Evolutionary conservation across 1,140 invertebrate genomes (phyloP).

Genomic region (silkworm (Bombyx mori)): DNA sequence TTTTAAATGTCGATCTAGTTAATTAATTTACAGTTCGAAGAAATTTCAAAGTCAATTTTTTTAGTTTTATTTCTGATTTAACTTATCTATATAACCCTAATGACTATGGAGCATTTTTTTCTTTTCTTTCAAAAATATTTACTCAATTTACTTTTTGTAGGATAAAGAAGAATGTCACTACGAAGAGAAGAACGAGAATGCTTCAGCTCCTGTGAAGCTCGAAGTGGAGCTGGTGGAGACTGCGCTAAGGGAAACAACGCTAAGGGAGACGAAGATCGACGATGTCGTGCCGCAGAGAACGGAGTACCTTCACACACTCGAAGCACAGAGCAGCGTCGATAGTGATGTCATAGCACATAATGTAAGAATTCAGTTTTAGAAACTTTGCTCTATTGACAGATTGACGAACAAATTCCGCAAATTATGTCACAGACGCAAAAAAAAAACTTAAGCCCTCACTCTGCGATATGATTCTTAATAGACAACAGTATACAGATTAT

Average conservation of each 20-base stretch:
- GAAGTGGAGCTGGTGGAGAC: constrained; percentile 54
- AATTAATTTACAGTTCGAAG: no score
- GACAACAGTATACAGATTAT: no score
- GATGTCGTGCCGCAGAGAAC: constrained; percentile 49
- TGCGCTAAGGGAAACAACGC: constrained; percentile 37
- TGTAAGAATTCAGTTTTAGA: constrained; percentile 29
- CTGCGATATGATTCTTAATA: no score
- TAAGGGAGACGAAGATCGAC: constrained; percentile 59
- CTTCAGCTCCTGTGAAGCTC: constrained; percentile 28
- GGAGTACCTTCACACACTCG: constrained; percentile 60
- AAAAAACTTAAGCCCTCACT: no score
- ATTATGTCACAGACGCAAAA: no score
- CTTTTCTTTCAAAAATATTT: neutral
- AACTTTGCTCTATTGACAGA: no score
- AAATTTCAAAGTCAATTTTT: no score
- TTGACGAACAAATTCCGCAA: no score
- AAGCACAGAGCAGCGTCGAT: constrained; percentile 66
- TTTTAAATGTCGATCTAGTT: no score
- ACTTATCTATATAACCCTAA: no score
- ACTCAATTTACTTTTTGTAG: constrained; percentile 15
- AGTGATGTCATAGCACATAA: constrained; percentile 68
- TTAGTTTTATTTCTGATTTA: no score
- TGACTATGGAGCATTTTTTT: no score
- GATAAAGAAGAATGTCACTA: constrained; percentile 63
- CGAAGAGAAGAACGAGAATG: constrained; percentile 63